phyloP scores from a whole-genome alignment of 2,888 invertebrate genomes.

The Tyria jacobaeae region DNA sequence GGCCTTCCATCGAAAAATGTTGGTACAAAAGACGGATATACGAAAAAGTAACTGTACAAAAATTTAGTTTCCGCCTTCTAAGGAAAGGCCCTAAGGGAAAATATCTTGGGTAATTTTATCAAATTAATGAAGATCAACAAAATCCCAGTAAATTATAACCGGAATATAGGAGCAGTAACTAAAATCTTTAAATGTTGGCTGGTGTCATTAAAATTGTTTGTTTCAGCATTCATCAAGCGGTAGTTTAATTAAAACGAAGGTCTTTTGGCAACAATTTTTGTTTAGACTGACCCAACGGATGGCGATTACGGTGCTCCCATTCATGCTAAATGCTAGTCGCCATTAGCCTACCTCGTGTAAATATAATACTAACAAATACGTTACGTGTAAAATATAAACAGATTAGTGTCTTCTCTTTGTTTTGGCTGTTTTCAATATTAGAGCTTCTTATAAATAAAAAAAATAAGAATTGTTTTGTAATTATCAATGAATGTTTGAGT shows the following conservation, averaged over 20 bases:
- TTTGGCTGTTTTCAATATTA: constrained; percentile 25
- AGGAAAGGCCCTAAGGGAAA: neutral
- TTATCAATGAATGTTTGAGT: too few species aligned
- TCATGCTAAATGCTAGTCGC: constrained; percentile 54
- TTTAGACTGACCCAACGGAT: constrained; percentile 56
- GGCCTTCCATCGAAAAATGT: too few species aligned
- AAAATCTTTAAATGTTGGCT: constrained; percentile 47
- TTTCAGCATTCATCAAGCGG: constrained; percentile 61
- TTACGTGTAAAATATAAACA: constrained; percentile 43
- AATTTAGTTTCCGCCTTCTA: neutral
- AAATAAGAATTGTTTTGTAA: too few species aligned
- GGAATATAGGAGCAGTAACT: constrained; percentile 23
- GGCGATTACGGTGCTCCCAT: constrained; percentile 52
- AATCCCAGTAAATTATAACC: constrained; percentile 28
- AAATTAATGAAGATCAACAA: constrained; percentile 15
- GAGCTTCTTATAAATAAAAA: too few species aligned
- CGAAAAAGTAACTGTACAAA: too few species aligned
- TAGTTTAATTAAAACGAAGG: constrained; percentile 68
- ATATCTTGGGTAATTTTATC: neutral
- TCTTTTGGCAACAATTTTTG: constrained; percentile 56
- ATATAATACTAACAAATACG: constrained; percentile 46
- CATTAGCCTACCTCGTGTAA: constrained; percentile 36
- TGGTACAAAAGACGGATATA: too few species aligned
- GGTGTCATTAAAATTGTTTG: constrained; percentile 62
- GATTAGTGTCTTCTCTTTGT: constrained; percentile 32